Evolutionary conservation across 2,797 vertebrate species (phyloP).

Genomic region (Pogoniulus pusillus): DNA sequence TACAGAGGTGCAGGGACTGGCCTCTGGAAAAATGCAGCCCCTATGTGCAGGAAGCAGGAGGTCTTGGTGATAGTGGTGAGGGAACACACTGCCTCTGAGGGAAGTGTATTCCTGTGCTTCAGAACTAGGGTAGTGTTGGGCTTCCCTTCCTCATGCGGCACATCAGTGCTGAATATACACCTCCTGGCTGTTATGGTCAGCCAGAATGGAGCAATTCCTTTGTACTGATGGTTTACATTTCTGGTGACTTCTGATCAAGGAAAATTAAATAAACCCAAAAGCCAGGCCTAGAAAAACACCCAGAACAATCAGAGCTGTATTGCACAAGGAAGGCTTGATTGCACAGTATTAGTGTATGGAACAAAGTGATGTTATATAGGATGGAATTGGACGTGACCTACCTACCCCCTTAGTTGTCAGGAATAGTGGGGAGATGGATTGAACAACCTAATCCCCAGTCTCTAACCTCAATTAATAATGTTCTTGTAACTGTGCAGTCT

Average conservation of each 20-base stretch:
- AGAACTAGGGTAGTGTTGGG: not conserved
- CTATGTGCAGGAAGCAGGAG: not conserved
- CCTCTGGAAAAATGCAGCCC: not conserved
- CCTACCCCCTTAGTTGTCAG: not conserved
- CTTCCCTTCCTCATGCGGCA: not conserved
- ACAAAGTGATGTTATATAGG: not conserved
- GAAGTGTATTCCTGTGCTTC: not conserved
- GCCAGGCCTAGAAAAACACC: not conserved
- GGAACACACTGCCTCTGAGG: not conserved
- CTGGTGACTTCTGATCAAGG: not conserved
- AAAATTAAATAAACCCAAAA: not conserved
- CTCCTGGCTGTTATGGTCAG: not conserved
- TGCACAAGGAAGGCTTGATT: not conserved
- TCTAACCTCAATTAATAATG: not conserved
- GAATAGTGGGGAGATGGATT: not conserved
- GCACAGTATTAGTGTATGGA: not conserved
- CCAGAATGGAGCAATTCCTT: not conserved
- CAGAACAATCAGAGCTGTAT: not conserved
- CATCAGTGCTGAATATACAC: not conserved
- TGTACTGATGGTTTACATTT: not conserved
- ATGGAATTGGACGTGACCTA: not conserved
- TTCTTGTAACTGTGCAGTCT: not conserved
- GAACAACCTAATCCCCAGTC: not conserved
- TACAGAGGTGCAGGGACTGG: accelerated
- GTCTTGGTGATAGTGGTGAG: not conserved